Evolutionary conservation across 2,888 invertebrate genomes (phyloP).

Genomic region (Deilephila elpenor): DNA sequence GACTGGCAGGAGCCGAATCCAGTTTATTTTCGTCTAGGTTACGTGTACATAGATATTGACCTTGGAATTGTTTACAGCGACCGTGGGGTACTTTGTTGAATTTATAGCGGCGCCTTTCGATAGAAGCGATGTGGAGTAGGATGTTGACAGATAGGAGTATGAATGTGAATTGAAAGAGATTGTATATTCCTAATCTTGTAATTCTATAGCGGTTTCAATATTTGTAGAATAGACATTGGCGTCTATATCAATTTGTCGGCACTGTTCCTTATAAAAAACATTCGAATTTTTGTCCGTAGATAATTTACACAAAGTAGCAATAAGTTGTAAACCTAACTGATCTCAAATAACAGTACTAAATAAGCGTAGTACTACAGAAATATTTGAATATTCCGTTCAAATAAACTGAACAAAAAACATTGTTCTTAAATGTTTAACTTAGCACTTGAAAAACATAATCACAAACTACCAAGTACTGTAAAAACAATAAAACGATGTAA

Average conservation of each 20-base stretch:
- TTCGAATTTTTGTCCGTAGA: background rate
- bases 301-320: background rate
- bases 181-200: background rate
- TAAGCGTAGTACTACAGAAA: background rate
- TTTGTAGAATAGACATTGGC: no score
- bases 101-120: constrained; percentile 5
- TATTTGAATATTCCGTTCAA: background rate
- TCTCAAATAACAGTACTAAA: background rate
- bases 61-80: constrained; percentile 24
- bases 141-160: background rate
- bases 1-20: constrained; percentile 53
- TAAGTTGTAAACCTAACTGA: background rate
- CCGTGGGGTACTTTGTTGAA: constrained; percentile 4
- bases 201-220: background rate
- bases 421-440: background rate
- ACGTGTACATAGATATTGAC: constrained; percentile 29
- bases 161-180: background rate
- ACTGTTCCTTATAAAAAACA: background rate
- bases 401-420: constrained; percentile 8
- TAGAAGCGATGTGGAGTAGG: background rate
- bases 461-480: background rate
- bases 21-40: constrained; percentile 53
- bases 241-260: background rate
- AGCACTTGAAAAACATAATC: constrained; percentile 1
- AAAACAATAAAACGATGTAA: constrained; percentile 11